These are phyloP conservation scores for Geococcyx californianus DNA, from an alignment of 2,113 vertebrate species.

Conservation along the genomic window DNA sequence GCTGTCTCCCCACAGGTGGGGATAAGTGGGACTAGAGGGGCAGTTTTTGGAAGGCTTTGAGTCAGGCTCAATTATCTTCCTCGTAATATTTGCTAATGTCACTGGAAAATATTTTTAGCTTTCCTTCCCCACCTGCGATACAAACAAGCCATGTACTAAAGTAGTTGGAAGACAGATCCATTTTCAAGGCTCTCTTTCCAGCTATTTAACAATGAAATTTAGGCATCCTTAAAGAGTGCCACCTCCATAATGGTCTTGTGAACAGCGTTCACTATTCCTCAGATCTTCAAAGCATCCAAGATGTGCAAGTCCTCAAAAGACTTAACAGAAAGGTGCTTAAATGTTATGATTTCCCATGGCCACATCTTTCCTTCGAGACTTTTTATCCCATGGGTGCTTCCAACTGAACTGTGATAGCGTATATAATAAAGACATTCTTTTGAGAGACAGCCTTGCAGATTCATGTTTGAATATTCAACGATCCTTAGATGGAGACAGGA, in stretches of 20 bases:
- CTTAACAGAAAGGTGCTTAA: background rate
- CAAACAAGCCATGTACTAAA: background rate
- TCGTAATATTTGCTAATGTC: background rate
- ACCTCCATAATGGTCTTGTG: background rate
- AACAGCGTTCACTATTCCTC: constrained; percentile 4
- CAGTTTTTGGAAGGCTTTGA: background rate
- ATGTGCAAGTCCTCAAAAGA: background rate
- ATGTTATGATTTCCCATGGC: background rate
- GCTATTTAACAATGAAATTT: background rate
- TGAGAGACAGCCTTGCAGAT: background rate
- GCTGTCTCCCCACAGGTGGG: background rate
- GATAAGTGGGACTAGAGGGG: background rate
- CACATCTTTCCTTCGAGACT: background rate
- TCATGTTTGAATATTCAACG: background rate
- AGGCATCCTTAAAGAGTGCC: background rate
- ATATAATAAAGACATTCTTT: background rate
- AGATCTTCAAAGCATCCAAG: constrained; percentile 11
- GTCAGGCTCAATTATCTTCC: background rate
- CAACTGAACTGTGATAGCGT: background rate
- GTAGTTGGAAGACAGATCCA: background rate
- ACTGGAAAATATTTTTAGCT: background rate
- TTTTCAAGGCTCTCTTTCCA: background rate
- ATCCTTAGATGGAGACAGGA: background rate
- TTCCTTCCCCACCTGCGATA: background rate
- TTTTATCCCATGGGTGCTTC: background rate